These are phyloP conservation scores for Orestias chungarensis DNA, from an alignment of 2,797 vertebrate genomes.

Conservation along the genomic window DNA sequence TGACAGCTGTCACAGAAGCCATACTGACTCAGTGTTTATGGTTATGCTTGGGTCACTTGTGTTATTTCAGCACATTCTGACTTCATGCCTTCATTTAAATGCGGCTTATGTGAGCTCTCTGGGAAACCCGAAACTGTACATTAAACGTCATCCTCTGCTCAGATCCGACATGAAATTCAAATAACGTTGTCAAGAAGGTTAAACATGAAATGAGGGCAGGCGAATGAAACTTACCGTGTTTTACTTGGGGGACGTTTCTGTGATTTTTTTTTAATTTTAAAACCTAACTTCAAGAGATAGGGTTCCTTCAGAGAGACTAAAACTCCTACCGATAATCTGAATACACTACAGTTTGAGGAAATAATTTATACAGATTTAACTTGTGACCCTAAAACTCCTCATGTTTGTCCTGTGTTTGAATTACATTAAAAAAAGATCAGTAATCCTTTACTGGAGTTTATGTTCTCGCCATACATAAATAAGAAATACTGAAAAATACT, in stretches of 20 bases:
- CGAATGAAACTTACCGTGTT: too few species aligned
- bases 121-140: not conserved
- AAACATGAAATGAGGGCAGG: too few species aligned
- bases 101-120: not conserved
- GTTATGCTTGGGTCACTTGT: constrained; percentile 19
- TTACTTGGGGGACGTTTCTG: not conserved
- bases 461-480: too few species aligned
- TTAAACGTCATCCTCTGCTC: not conserved
- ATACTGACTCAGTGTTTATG: constrained; percentile 12
- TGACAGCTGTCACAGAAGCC: constrained; percentile 1
- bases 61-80: constrained; percentile 18
- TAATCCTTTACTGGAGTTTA: too few species aligned
- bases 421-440: too few species aligned
- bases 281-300: too few species aligned
- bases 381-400: not conserved
- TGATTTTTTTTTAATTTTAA: too few species aligned
- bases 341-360: not conserved
- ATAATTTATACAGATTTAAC: not conserved
- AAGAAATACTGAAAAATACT: too few species aligned
- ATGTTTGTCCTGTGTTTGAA: too few species aligned
- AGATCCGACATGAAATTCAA: not conserved
- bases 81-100: not conserved
- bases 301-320: not conserved
- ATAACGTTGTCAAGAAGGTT: too few species aligned
- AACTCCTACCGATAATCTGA: not conserved